Conservation (phyloP, 2,888 invertebrate genomes). For the Hipparchia sbordonii region DNA sequence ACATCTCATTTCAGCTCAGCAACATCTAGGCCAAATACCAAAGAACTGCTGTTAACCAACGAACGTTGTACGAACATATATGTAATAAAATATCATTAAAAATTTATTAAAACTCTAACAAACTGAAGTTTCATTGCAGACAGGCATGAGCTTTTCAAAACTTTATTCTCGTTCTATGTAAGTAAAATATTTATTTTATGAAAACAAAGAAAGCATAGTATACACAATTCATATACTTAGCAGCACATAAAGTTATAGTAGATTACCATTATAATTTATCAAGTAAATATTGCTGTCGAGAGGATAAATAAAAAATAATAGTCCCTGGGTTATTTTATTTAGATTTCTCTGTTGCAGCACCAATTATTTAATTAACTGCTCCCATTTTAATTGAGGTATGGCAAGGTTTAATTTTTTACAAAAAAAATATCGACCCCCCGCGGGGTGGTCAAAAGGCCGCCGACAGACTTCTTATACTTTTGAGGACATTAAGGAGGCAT, state of each 20-base stretch:
- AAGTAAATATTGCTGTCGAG: background rate
- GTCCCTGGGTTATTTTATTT: no score
- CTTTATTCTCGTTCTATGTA: slow-evolving; percentile 2
- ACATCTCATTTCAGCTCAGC: background rate
- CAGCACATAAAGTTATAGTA: no score
- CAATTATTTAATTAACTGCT: no score
- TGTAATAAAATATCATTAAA: background rate
- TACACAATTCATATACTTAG: background rate
- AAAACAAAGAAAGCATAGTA: background rate
- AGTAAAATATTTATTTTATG: slow-evolving; percentile 1
- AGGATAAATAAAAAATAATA: no score
- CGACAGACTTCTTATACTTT: no score
- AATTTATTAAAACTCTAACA: background rate
- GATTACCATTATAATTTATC: no score
- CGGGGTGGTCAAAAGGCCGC: no score
- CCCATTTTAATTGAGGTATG: no score
- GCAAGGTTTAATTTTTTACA: no score
- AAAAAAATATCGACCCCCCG: no score
- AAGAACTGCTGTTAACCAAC: background rate
- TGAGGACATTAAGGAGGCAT: no score
- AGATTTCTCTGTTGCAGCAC: no score
- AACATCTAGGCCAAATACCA: background rate
- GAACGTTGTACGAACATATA: background rate
- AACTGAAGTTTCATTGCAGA: background rate
- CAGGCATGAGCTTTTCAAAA: background rate